A percentile compares a stretch with the other conserved stretches of the same genome.
phyloP scores from a whole-genome alignment of 2,113 vertebrate species.

The Centropristis striata region DNA sequence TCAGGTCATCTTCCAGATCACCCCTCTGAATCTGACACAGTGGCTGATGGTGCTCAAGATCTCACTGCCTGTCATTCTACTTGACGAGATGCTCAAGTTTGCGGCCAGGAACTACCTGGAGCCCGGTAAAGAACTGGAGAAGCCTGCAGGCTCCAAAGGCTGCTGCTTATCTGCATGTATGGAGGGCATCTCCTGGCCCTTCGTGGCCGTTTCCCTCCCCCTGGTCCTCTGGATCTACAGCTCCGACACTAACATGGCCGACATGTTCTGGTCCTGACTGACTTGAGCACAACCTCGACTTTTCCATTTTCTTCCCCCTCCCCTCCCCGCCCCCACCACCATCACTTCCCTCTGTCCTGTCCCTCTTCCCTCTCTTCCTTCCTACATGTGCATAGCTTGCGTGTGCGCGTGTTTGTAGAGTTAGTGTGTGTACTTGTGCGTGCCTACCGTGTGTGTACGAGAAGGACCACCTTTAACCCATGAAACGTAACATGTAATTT shows the following conservation, averaged over 20 bases:
- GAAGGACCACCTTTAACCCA: slow-evolving; percentile 80
- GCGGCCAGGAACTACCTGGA: slow-evolving; percentile 98
- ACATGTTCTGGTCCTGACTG: slow-evolving; percentile 95
- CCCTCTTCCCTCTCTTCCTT: slow-evolving; percentile 61
- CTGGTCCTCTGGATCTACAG: slow-evolving; percentile 98
- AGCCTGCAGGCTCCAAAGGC: slow-evolving; percentile 85
- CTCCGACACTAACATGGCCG: slow-evolving; percentile 99
- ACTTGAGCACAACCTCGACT: slow-evolving; percentile 86
- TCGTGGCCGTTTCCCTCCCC: slow-evolving; percentile 93
- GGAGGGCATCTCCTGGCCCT: slow-evolving; percentile 99
- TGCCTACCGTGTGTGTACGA: slow-evolving; percentile 65
- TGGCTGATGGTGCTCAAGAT: slow-evolving; percentile 99
- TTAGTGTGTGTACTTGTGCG: slow-evolving; percentile 67
- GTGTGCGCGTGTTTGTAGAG: slow-evolving; percentile 73
- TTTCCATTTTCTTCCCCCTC: slow-evolving; percentile 17
- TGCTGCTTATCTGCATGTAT: slow-evolving; percentile 92
- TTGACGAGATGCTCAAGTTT: slow-evolving; percentile 98
- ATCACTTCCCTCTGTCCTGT: slow-evolving; percentile 55
- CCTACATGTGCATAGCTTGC: slow-evolving; percentile 77
- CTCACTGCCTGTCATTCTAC: slow-evolving; percentile 96
- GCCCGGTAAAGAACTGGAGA: slow-evolving; percentile 95
- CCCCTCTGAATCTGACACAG: slow-evolving; percentile 94
- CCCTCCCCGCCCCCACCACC: slow-evolving; percentile 35
- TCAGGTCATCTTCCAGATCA: slow-evolving; percentile 99
- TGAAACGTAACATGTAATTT: slow-evolving; percentile 76